phyloP scores from a whole-genome alignment of 2,797 vertebrate species.

The Peromyscus attwateri region DNA sequence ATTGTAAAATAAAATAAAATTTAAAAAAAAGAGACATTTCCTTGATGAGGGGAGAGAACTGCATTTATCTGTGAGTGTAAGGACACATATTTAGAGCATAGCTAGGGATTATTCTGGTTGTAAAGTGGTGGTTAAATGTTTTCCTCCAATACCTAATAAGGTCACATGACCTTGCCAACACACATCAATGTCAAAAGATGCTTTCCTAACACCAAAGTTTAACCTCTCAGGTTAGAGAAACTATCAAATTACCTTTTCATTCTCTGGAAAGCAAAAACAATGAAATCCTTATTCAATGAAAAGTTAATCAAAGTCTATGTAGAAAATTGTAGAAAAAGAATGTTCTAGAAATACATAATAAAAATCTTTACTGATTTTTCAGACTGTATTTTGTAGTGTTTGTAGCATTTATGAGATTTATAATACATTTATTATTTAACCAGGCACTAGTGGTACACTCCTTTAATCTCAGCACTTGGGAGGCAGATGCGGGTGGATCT shows the following conservation, averaged over 20 bases:
- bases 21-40: neutral
- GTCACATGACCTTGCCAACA: neutral
- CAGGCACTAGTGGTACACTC: neutral
- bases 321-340: neutral
- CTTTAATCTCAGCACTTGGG: neutral
- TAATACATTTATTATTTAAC: neutral
- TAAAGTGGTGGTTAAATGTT: neutral
- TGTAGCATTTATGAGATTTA: constrained; percentile 1
- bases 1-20: no score
- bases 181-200: neutral
- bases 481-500: neutral
- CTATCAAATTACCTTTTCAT: neutral
- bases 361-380: neutral
- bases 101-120: neutral
- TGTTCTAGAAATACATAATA: neutral
- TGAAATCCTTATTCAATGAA: neutral
- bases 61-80: neutral
- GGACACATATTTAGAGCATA: neutral
- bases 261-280: constrained; percentile 25
- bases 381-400: neutral
- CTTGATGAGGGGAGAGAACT: neutral
- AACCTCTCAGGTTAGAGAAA: neutral
- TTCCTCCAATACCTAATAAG: neutral
- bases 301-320: neutral
- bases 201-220: constrained; percentile 21